phyloP scores from a whole-genome alignment of 1,140 invertebrate genomes.

The Pantala flavescens region DNA sequence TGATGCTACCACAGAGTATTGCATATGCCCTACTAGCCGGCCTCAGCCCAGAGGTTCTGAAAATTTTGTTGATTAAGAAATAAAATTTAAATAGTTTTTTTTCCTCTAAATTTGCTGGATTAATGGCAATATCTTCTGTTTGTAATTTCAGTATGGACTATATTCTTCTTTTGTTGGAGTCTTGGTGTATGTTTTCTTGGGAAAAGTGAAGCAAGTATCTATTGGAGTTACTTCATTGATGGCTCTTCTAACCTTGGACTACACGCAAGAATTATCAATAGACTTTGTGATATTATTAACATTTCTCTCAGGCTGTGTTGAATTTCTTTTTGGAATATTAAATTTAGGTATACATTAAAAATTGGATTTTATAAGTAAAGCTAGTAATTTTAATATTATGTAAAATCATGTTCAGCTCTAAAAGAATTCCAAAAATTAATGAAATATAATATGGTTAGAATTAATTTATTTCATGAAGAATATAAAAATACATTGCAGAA shows the following conservation, averaged over 20 bases:
- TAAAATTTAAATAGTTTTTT: too few relatives aligned
- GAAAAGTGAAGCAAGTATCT: slow-evolving; percentile 81
- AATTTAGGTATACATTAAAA: slow-evolving; percentile 60
- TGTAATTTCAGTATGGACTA: slow-evolving; percentile 51
- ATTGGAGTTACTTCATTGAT: slow-evolving; percentile 82
- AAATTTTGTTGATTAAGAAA: too few relatives aligned
- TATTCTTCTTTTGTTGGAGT: slow-evolving; percentile 61
- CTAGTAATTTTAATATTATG: too few relatives aligned
- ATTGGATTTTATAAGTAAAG: too few relatives aligned
- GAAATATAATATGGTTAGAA: too few relatives aligned
- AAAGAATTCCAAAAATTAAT: too few relatives aligned
- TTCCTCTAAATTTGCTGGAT: too few relatives aligned
- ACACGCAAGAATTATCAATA: slow-evolving; percentile 53
- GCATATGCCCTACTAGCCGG: slow-evolving; percentile 68
- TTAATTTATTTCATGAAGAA: too few relatives aligned
- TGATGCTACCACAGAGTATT: slow-evolving; percentile 74
- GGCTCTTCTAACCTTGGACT: slow-evolving; percentile 66
- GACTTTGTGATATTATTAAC: slow-evolving; percentile 69
- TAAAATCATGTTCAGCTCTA: too few relatives aligned
- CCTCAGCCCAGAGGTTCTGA: slow-evolving; percentile 53
- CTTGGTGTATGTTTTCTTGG: slow-evolving; percentile 82
- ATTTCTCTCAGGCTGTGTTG: slow-evolving; percentile 63
- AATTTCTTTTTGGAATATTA: slow-evolving; percentile 65
- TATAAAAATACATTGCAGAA: too few relatives aligned
- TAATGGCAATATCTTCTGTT: neutral